Conservation (phyloP, 1,140 invertebrate genomes). For the Drosophila truncata region DNA sequence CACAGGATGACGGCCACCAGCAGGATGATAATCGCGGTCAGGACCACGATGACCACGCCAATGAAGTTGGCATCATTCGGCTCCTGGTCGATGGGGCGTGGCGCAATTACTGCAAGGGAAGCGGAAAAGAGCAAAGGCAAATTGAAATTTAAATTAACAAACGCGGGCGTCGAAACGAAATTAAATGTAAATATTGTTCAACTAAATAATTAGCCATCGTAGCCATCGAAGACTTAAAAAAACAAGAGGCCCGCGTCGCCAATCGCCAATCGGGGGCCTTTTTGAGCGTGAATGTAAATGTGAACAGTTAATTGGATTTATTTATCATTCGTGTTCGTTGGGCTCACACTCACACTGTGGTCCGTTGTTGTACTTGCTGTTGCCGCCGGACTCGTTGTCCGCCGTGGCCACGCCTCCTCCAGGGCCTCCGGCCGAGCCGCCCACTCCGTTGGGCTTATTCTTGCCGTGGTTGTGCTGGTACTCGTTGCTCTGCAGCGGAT, state of each 20-base stretch:
- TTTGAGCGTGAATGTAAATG: constrained; percentile 1
- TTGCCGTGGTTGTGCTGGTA: constrained; percentile 88
- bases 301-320: constrained; percentile 65
- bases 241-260: constrained; percentile 16
- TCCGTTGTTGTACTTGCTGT: constrained; percentile 78
- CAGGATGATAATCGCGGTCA: constrained; percentile 91
- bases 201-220: constrained; percentile 76
- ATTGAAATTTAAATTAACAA: constrained; percentile 68
- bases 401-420: constrained; percentile 64
- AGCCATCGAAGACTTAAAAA: constrained; percentile 15
- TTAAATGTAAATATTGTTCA: constrained; percentile 83
- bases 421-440: constrained; percentile 45
- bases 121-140: constrained; percentile 29
- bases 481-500: constrained; percentile 89
- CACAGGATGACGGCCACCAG: constrained; percentile 90
- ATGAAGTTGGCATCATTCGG: constrained; percentile 88
- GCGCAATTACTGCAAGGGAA: constrained; percentile 79
- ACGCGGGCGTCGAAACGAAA: constrained; percentile 53
- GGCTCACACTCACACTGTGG: constrained; percentile 80
- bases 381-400: constrained; percentile 46
- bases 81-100: constrained; percentile 86
- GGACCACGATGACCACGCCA: constrained; percentile 91
- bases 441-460: constrained; percentile 68
- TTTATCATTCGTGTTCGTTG: constrained; percentile 33
- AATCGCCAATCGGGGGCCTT: constrained; percentile 3